phyloP scores from a whole-genome alignment of 1,140 invertebrate species.

The Globodera ellingtonae region DNA sequence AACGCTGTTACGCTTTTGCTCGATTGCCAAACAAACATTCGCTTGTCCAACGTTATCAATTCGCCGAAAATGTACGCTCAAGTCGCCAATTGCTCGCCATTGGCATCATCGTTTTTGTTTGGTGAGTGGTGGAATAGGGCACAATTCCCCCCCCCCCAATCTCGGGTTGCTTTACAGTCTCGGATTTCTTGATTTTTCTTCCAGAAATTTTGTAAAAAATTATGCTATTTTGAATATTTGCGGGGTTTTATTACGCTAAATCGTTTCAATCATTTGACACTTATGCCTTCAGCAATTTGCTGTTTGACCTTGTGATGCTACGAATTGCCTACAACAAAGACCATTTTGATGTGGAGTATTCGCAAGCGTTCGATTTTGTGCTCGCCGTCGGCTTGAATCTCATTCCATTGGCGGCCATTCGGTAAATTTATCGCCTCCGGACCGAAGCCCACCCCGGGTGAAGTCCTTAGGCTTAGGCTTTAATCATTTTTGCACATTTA shows the following conservation, averaged over 20 bases:
- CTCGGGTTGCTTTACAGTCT: too few relatives aligned
- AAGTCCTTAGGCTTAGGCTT: background rate
- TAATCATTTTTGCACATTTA: background rate
- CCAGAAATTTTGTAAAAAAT: too few relatives aligned
- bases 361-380: slow-evolving; percentile 38
- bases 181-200: too few relatives aligned
- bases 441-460: background rate
- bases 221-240: background rate
- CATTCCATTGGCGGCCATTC: slow-evolving; percentile 34
- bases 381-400: slow-evolving; percentile 26
- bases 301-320: slow-evolving; percentile 40
- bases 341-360: slow-evolving; percentile 34
- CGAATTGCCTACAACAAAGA: slow-evolving; percentile 38
- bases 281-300: slow-evolving; percentile 31
- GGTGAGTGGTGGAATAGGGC: slow-evolving; percentile 10
- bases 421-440: slow-evolving; percentile 11
- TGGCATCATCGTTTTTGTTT: slow-evolving; percentile 32
- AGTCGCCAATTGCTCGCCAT: slow-evolving; percentile 30
- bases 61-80: slow-evolving; percentile 38
- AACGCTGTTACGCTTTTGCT: slow-evolving; percentile 31
- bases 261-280: background rate
- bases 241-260: background rate
- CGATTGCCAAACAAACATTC: slow-evolving; percentile 33
- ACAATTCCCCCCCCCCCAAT: too few relatives aligned
- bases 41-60: slow-evolving; percentile 38